These are phyloP conservation scores for Graphium colonna DNA, from an alignment of 2,888 invertebrate genomes.

Conservation along the genomic window DNA sequence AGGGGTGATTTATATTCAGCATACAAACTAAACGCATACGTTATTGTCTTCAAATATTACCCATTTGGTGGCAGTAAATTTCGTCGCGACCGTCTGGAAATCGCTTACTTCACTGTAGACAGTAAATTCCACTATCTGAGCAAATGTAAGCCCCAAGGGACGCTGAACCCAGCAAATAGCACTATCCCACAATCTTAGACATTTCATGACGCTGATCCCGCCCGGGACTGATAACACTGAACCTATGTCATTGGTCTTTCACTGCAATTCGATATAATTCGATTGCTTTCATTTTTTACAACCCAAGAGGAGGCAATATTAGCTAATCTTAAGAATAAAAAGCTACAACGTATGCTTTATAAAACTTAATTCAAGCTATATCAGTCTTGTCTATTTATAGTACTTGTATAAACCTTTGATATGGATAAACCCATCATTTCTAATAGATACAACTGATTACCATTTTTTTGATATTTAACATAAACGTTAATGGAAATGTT, in stretches of 20 bases:
- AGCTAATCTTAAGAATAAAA: no score
- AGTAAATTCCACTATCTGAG: conserved; percentile 17
- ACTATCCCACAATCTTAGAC: conserved; percentile 19
- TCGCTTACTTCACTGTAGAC: conserved; percentile 6
- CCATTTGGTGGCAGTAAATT: conserved; percentile 7
- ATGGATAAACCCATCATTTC: no score
- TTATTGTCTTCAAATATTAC: not conserved
- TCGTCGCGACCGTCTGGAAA: conserved; percentile 11
- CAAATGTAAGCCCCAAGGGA: conserved; percentile 10
- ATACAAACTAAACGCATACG: not conserved
- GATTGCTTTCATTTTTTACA: no score
- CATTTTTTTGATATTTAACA: no score
- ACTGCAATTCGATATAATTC: no score
- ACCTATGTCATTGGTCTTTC: conserved; percentile 7
- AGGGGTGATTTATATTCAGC: conserved; percentile 1
- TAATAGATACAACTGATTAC: no score
- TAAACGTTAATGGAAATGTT: no score
- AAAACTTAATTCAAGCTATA: no score
- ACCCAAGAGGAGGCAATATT: no score
- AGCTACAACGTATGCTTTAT: no score
- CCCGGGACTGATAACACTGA: conserved; percentile 5
- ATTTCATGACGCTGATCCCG: conserved; percentile 11
- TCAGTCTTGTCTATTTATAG: no score
- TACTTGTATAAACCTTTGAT: no score
- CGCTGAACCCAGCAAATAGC: conserved; percentile 8